phyloP scores from a whole-genome alignment of 1,140 invertebrate species.

The Drosophila triauraria region DNA sequence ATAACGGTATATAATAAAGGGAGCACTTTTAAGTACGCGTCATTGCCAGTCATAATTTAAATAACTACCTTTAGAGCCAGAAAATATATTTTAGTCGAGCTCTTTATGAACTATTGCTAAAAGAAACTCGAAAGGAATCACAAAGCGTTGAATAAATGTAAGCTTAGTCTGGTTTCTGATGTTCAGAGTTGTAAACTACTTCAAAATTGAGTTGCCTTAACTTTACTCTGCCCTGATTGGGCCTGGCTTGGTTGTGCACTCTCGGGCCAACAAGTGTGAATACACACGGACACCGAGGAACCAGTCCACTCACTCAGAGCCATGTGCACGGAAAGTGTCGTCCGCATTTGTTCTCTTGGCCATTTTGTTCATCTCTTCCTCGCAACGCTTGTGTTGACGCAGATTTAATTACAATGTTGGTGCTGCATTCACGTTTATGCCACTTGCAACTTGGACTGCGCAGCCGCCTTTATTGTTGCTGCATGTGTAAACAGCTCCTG shows the following conservation, averaged over 20 bases:
- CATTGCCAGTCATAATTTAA: neutral
- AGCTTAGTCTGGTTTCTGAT: neutral
- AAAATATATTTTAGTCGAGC: neutral
- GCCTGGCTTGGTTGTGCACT: slow-evolving; percentile 12
- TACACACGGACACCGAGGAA: slow-evolving; percentile 21
- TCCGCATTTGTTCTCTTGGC: slow-evolving; percentile 17
- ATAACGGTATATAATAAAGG: neutral
- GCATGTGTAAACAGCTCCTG: slow-evolving; percentile 54
- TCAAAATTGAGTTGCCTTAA: slow-evolving; percentile 1
- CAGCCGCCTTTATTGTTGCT: slow-evolving; percentile 41
- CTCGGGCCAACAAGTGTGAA: slow-evolving; percentile 41
- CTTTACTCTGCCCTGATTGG: slow-evolving; percentile 4
- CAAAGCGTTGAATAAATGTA: neutral
- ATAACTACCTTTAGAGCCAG: neutral
- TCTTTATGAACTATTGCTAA: neutral
- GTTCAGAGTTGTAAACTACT: neutral
- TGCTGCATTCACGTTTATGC: slow-evolving; percentile 67
- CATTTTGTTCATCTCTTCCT: slow-evolving; percentile 4
- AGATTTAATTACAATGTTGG: slow-evolving; percentile 81
- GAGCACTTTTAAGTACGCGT: neutral
- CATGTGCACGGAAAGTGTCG: slow-evolving; percentile 28
- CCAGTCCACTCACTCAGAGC: neutral
- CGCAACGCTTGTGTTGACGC: slow-evolving; percentile 69
- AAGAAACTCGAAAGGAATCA: neutral
- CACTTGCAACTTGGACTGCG: slow-evolving; percentile 68